A percentile compares a stretch with the other conserved stretches of the same genome.
phyloP scores from a whole-genome alignment of 2,113 vertebrate species.

The Myiagra hebetior region DNA sequence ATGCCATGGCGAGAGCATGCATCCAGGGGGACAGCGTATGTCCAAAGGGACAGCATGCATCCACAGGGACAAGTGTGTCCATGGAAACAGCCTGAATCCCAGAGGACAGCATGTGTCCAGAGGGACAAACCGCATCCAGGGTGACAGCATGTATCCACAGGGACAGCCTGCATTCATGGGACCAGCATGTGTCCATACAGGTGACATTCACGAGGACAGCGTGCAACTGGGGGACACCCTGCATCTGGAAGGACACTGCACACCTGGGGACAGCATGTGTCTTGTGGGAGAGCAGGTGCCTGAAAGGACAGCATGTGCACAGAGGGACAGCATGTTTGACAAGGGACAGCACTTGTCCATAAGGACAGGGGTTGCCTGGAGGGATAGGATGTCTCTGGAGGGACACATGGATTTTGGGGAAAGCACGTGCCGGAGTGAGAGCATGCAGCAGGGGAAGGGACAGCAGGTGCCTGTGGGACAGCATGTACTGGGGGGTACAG shows the following conservation, averaged over 20 bases:
- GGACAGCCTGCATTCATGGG: background rate
- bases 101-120: background rate
- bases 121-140: background rate
- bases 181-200: background rate
- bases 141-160: background rate
- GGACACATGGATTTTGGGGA: background rate
- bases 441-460: background rate
- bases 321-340: background rate
- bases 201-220: background rate
- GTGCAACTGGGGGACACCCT: too few relatives aligned
- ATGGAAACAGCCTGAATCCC: background rate
- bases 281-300: background rate
- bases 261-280: background rate
- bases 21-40: rapidly evolving
- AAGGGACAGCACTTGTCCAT: background rate
- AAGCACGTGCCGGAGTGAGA: background rate
- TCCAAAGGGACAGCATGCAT: background rate
- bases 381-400: background rate
- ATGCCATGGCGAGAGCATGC: rapidly evolving
- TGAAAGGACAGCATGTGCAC: background rate
- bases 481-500: background rate
- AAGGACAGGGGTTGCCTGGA: background rate
- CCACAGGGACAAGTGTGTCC: background rate
- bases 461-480: background rate
- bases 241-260: background rate